Evolutionary conservation across 2,797 vertebrate genomes (phyloP), one percentile per base, ranked within the genome.

Genomic region (Lates japonicus): DNA sequence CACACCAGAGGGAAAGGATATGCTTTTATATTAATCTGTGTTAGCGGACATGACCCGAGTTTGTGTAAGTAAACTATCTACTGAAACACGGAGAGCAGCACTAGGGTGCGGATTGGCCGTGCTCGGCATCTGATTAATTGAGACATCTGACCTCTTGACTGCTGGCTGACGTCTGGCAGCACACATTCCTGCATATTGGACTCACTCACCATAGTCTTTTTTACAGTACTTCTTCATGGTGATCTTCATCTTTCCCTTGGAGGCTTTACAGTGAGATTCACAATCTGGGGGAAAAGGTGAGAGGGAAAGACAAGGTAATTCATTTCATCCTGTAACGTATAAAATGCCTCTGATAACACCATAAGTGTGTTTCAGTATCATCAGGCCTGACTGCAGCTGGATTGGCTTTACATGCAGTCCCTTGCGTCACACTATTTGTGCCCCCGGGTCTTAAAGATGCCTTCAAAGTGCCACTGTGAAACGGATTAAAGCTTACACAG

Each of bases 171-270:
- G n/a, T 70, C 76, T 68, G 68, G 65, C 67, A 20, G 70, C 42
- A 4, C 44, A 71, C 83, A 77, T 84, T 89, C 76, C 80, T 68
- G 59, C 42, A 14, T 7, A 42, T 52, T 59, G 76, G 87, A 74
- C 44, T 86, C 63, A 96, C 98, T 98, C 94, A 99, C 98, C 98
- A 0, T 97, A 99, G 90, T 99, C 98, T 84, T 99, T 99, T 93
- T 99, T 99, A 87, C 98, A 99, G 94, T 99, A 99, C 82, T 98
- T 99, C 93, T 99, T 99, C 98, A 99, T 99, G 93, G 98, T 99
- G 94, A 99, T 98, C 96, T 99, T 99, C 96, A 99, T 96, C 87
- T 98, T 99, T 75, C 98, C 98, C 90, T 98, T 99, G 86, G 98
- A 98, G 25, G 96, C 96, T 93, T 99, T 99, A 95, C 98, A 99